Evolutionary conservation across 2,888 invertebrate genomes (phyloP).

Genomic region (Piscicola geometra): DNA sequence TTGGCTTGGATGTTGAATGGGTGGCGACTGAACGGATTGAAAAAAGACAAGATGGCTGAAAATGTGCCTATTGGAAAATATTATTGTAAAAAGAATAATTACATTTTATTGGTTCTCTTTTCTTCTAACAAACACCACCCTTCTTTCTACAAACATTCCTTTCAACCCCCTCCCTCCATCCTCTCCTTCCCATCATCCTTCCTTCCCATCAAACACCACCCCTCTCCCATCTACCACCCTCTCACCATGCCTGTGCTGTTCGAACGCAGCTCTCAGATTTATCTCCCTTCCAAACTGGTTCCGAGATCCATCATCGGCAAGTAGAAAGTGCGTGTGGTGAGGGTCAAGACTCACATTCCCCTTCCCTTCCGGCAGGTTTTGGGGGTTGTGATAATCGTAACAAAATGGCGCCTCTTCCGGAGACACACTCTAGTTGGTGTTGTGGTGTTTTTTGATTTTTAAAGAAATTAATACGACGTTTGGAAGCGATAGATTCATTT

Average conservation of each 20-base stretch:
- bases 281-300: constrained; percentile 51
- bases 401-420: not conserved
- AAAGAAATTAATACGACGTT: no score
- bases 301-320: constrained; percentile 54
- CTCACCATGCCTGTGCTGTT: constrained; percentile 44
- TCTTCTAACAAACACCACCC: no score
- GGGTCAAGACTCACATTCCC: constrained; percentile 49
- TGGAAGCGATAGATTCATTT: not conserved
- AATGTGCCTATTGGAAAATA: no score
- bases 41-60: no score
- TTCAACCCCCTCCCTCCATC: no score
- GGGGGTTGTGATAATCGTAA: constrained; percentile 1
- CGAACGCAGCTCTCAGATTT: constrained; percentile 49
- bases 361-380: not conserved
- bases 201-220: no score
- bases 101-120: no score
- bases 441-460: not conserved
- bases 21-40: not conserved
- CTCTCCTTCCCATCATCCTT: no score
- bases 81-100: no score
- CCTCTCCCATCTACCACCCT: no score
- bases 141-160: no score
- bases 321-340: constrained; percentile 55
- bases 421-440: not conserved
- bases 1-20: not conserved